Conservation (phyloP, 1,140 invertebrate genomes). For the Achroia grisella region DNA sequence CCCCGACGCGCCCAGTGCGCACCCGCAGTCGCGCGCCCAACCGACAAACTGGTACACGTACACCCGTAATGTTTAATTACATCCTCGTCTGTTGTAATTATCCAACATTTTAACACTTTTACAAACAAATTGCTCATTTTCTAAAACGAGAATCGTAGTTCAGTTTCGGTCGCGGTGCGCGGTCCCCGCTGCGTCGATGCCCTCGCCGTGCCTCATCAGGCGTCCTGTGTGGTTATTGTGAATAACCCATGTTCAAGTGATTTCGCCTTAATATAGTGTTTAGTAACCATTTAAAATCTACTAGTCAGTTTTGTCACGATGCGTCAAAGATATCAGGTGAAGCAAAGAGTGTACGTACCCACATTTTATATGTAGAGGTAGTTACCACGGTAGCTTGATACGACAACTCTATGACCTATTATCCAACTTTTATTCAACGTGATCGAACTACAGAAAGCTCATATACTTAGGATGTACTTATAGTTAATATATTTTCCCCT, state of each 20-base stretch:
- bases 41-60: slow-evolving; percentile 62
- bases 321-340: slow-evolving; percentile 67
- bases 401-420: slow-evolving; percentile 13
- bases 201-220: slow-evolving; percentile 3
- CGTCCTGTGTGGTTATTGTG: slow-evolving; percentile 33
- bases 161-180: background rate
- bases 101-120: slow-evolving; percentile 35
- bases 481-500: background rate
- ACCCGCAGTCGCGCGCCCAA: slow-evolving; percentile 56
- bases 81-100: slow-evolving; percentile 41
- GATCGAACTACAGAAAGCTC: slow-evolving; percentile 11
- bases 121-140: slow-evolving; percentile 26
- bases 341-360: slow-evolving; percentile 64
- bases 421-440: slow-evolving; percentile 15
- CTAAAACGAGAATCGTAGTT: slow-evolving; percentile 10
- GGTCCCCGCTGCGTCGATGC: slow-evolving; percentile 4
- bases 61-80: slow-evolving; percentile 55
- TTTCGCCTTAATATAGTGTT: slow-evolving; percentile 19
- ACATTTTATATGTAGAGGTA: slow-evolving; percentile 8
- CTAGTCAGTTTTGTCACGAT: slow-evolving; percentile 23
- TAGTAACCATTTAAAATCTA: too few relatives aligned
- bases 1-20: slow-evolving; percentile 28
- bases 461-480: background rate
- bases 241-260: slow-evolving; percentile 36
- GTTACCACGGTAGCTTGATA: slow-evolving; percentile 7